phyloP scores from a whole-genome alignment of 2,797 vertebrate species.

The Lepilemur septentrionalis region DNA sequence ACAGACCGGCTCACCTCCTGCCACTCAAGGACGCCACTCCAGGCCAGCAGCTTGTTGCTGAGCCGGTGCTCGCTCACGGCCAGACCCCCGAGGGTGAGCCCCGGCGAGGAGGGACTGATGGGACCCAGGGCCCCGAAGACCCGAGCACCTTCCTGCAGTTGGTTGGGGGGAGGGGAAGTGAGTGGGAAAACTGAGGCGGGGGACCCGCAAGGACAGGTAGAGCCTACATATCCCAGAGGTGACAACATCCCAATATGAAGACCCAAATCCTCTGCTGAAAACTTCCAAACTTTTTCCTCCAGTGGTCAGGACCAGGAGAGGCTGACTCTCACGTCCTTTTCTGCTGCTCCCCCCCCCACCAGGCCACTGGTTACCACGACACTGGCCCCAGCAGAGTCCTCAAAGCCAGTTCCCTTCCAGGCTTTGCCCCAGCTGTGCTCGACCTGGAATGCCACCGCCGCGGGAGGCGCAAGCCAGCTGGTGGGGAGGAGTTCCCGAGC shows the following conservation, averaged over 20 bases:
- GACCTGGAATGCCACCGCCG: background rate
- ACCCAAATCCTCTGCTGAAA: background rate
- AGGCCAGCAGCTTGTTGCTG: slow-evolving; percentile 93
- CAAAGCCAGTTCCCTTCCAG: background rate
- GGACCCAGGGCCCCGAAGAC: slow-evolving; percentile 79
- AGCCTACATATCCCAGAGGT: background rate
- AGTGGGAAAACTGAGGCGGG: background rate
- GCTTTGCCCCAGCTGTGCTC: background rate
- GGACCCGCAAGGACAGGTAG: too few relatives aligned
- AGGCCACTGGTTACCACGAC: background rate
- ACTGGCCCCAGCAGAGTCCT: background rate
- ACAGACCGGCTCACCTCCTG: slow-evolving; percentile 89
- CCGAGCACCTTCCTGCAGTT: slow-evolving; percentile 63
- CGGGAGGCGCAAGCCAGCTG: slow-evolving; percentile 72
- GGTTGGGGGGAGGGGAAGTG: background rate
- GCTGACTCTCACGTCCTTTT: slow-evolving; percentile 44
- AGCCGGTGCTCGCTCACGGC: slow-evolving; percentile 83
- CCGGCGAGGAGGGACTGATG: slow-evolving; percentile 70
- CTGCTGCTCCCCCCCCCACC: fast-evolving
- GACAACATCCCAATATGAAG: fast-evolving
- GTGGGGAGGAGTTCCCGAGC: too few relatives aligned
- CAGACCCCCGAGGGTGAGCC: slow-evolving; percentile 71
- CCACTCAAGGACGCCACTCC: slow-evolving; percentile 95
- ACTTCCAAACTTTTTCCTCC: slow-evolving; percentile 60
- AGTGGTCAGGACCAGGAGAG: slow-evolving; percentile 74